These are phyloP conservation scores for Gracilinanus agilis DNA, from an alignment of 2,113 vertebrate genomes.

Conservation along the genomic window DNA sequence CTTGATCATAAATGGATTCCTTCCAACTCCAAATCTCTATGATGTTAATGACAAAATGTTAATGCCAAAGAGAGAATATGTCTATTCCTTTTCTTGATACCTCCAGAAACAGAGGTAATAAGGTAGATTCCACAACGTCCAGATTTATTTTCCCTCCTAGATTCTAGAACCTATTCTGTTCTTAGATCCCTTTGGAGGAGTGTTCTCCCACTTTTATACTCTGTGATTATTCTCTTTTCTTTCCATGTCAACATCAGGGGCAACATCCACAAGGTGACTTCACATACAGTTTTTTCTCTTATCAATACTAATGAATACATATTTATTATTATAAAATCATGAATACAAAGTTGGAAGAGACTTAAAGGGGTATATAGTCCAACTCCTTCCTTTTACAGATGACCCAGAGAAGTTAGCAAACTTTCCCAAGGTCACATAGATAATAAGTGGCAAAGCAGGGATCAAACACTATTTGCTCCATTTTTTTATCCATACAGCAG, in stretches of 20 bases:
- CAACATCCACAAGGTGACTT: not conserved
- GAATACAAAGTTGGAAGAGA: not conserved
- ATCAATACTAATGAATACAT: not conserved
- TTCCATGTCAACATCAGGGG: not conserved
- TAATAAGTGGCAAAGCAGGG: not conserved
- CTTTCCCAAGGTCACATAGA: not conserved
- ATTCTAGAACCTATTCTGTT: not conserved
- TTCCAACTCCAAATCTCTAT: not conserved
- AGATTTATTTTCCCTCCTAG: not conserved
- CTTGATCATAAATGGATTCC: not conserved
- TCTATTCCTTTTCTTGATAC: not conserved
- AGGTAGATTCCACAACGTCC: not conserved
- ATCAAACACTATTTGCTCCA: not conserved
- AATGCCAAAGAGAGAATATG: not conserved
- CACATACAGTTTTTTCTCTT: not conserved
- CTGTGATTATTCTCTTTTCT: not conserved
- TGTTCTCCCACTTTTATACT: not conserved
- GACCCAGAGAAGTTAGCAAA: not conserved
- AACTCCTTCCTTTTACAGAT: not conserved
- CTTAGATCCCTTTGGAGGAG: not conserved
- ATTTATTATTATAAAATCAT: not conserved
- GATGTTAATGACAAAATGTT: not conserved
- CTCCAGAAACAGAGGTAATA: conserved; percentile 28
- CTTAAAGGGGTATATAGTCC: not conserved
- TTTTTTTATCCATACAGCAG: not conserved